Evolutionary conservation across 2,797 vertebrate species (phyloP).

Genomic region (Hylomyscus alleni): DNA sequence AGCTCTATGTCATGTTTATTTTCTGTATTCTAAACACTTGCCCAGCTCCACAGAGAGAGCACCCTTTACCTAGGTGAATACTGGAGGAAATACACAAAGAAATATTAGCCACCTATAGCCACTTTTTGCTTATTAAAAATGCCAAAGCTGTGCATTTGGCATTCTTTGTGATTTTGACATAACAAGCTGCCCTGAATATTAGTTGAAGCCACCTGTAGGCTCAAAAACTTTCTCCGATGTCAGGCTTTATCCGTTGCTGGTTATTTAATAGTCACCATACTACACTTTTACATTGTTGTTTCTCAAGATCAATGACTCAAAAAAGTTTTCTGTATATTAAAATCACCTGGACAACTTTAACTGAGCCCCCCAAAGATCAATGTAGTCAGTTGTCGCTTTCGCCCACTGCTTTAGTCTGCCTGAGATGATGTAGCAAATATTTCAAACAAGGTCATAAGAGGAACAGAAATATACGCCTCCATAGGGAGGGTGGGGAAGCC

Average conservation of each 20-base stretch:
- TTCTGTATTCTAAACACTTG: slow-evolving; percentile 57
- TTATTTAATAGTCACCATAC: background rate
- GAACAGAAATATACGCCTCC: background rate
- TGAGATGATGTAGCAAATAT: background rate
- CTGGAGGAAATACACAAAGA: slow-evolving; percentile 56
- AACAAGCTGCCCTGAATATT: background rate
- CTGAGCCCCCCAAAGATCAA: background rate
- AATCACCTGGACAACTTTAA: slow-evolving; percentile 37
- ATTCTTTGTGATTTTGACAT: slow-evolving; percentile 49
- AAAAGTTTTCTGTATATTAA: background rate
- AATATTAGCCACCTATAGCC: slow-evolving; percentile 52
- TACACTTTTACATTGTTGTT: background rate
- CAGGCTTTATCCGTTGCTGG: background rate
- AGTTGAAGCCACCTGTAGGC: slow-evolving; percentile 2
- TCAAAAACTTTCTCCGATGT: background rate
- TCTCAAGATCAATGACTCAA: background rate
- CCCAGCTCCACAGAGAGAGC: background rate
- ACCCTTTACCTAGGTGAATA: slow-evolving; percentile 23
- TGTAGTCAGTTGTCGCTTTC: background rate
- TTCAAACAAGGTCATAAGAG: background rate
- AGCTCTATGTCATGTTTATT: background rate
- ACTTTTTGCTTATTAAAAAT: slow-evolving; percentile 62
- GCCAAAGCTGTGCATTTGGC: slow-evolving; percentile 45
- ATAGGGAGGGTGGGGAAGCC: background rate
- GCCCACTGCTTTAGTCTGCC: background rate